phyloP scores from a whole-genome alignment of 1,140 invertebrate genomes.

The Grapholita molesta region DNA sequence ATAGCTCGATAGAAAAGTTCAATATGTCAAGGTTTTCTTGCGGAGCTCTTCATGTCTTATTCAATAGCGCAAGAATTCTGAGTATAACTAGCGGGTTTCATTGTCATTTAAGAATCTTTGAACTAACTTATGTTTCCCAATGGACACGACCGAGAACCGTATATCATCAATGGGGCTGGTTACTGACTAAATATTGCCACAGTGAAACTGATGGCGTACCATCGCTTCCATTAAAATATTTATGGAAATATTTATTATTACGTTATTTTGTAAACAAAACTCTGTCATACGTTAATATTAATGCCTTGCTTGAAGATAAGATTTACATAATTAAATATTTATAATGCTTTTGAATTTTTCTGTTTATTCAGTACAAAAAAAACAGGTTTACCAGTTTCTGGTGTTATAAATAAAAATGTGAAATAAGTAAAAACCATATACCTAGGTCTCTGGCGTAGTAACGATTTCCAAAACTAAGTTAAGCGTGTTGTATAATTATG shows the following conservation, averaged over 20 bases:
- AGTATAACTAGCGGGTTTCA: too few species aligned
- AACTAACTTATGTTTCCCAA: not conserved
- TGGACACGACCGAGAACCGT: not conserved
- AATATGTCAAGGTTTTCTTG: too few species aligned
- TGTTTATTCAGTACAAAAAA: too few species aligned
- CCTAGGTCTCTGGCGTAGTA: too few species aligned
- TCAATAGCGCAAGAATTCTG: too few species aligned
- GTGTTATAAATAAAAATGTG: too few species aligned
- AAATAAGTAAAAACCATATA: too few species aligned
- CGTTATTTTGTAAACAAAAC: not conserved
- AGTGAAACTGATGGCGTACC: not conserved
- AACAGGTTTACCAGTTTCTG: too few species aligned
- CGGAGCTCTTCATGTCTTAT: too few species aligned
- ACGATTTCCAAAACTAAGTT: too few species aligned
- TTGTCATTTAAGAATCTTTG: not conserved
- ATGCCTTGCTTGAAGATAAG: not conserved
- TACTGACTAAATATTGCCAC: not conserved
- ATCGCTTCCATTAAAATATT: not conserved
- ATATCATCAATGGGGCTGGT: not conserved
- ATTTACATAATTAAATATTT: not conserved
- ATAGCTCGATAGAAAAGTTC: too few species aligned
- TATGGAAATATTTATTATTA: not conserved
- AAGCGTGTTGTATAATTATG: too few species aligned
- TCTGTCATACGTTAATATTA: not conserved
- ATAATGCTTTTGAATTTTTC: not conserved